Conservation (phyloP, 2,888 invertebrate species). For the Chaetogeoica ovagalla region DNA sequence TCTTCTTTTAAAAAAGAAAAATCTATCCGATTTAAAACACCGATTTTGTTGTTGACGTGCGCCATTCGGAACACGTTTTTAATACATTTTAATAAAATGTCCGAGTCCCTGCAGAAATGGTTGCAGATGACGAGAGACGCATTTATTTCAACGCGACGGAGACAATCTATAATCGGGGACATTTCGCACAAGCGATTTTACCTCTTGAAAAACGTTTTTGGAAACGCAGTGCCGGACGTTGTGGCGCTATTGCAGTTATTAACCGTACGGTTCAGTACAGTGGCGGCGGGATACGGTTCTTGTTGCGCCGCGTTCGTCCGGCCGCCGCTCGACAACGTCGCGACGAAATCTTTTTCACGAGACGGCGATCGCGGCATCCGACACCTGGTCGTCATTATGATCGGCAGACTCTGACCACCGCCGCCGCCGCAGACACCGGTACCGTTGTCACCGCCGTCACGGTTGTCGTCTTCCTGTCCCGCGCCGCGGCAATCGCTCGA, state of each 20-base stretch:
- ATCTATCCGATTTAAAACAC: too few relatives aligned
- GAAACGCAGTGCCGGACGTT: slow-evolving; percentile 12
- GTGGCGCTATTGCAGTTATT: not conserved
- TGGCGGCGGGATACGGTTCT: slow-evolving; percentile 13
- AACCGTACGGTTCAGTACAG: slow-evolving; percentile 13
- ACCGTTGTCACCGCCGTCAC: not conserved
- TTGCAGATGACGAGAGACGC: too few relatives aligned
- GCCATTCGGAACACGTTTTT: too few relatives aligned
- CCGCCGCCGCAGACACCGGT: not conserved
- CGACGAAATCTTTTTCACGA: slow-evolving; percentile 23
- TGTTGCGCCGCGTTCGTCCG: not conserved
- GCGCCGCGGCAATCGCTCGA: slow-evolving; percentile 1
- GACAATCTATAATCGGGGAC: too few relatives aligned
- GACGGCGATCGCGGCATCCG: slow-evolving; percentile 43
- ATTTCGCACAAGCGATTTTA: too few relatives aligned
- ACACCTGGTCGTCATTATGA: slow-evolving; percentile 21
- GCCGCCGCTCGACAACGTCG: not conserved
- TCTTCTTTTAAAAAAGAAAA: too few relatives aligned
- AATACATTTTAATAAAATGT: too few relatives aligned
- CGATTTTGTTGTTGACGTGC: too few relatives aligned
- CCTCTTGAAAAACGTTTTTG: not conserved
- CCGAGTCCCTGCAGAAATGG: too few relatives aligned
- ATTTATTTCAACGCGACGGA: too few relatives aligned
- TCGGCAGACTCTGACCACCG: not conserved
- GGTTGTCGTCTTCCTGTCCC: too few relatives aligned